Base-by-base conservation (phyloP, 2,113 vertebrate genomes). In the Caranx ignobilis region DNA sequence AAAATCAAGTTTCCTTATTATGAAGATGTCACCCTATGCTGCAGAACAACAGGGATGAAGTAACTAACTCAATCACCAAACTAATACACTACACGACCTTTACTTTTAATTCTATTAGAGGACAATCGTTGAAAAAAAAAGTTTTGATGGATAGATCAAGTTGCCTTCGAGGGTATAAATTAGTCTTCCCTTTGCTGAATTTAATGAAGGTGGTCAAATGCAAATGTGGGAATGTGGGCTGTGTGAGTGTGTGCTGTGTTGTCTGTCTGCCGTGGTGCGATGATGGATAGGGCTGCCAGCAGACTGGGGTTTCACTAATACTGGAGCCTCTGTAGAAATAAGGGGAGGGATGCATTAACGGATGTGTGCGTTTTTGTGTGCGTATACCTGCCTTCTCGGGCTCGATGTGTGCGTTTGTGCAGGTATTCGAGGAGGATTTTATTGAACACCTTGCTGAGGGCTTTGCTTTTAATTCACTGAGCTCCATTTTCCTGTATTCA, bases 261-360 rank as follows among this genome's bases (percentile, higher is more conserved):
- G 86, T 91, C 86, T 82, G 77, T 85, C 77, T 79, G 75, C 37
- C 21, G 81, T 50, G 85, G 82, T 48, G 82, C 21, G 77, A 89
- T 92, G 91, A 92, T 93, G 91, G 91, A 93, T 92, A 59, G 90
- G 79, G 71, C 88, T 93, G 92, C 89, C 91, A 92, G 64, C 37
- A 71, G 75, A 57, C 84, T 74, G 85, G 84, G 77, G 88, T 82
- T 84, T 83, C 90, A 61, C 88, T 91, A 85, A 92, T 89, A 86
- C 88, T 52, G 74, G 78, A 57, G 88, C 74, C 85, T 79, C 79
- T 66, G 66, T 68, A 64, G 79, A 85, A 84, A 78, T 81, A 68
- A 76, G 85, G 57, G 84, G 81, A 81, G 82, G 69, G 70, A 50
- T 63, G 79, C 79, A 68, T 87, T 78, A 76, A 83, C 81, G 84